Percentiles rank a stretch among this genome's conserved stretches.
Evolutionary conservation across 1,140 invertebrate species (phyloP).

Genomic region (Pomacea maculata): DNA sequence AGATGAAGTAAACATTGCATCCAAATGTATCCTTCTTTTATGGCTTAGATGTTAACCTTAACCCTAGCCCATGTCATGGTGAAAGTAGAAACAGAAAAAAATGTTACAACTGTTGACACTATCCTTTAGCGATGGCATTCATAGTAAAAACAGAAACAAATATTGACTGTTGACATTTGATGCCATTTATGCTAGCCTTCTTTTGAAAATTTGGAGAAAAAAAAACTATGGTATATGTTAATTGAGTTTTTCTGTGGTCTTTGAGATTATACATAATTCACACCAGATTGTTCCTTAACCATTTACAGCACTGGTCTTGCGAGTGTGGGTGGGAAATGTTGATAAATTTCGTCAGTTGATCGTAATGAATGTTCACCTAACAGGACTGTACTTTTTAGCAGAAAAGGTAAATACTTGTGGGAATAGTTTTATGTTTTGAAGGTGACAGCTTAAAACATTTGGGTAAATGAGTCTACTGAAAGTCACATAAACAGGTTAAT

Average conservation of each 20-base stretch:
- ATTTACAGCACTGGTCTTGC: constrained; percentile 67
- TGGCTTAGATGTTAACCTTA: no score
- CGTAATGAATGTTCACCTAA: constrained; percentile 86
- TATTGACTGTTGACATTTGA: no score
- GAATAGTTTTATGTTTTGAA: no score
- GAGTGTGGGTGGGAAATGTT: constrained; percentile 50
- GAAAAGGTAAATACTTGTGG: constrained; percentile 67
- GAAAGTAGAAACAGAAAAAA: background rate
- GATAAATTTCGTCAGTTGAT: constrained; percentile 68
- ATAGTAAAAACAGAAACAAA: no score
- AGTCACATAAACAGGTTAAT: no score
- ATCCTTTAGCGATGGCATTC: background rate
- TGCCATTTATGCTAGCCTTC: no score
- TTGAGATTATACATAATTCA: background rate
- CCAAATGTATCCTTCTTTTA: constrained; percentile 42
- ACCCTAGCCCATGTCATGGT: no score
- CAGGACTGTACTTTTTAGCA: constrained; percentile 81
- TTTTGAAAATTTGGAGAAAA: no score
- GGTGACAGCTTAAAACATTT: no score
- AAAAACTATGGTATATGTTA: background rate
- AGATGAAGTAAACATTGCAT: constrained; percentile 42
- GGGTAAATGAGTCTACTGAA: no score
- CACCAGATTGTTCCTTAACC: constrained; percentile 8
- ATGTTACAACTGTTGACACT: background rate
- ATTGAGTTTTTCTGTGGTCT: background rate